These are phyloP conservation scores for Mus spicilegus DNA, from an alignment of 2,113 vertebrate genomes.

Conservation along the genomic window DNA sequence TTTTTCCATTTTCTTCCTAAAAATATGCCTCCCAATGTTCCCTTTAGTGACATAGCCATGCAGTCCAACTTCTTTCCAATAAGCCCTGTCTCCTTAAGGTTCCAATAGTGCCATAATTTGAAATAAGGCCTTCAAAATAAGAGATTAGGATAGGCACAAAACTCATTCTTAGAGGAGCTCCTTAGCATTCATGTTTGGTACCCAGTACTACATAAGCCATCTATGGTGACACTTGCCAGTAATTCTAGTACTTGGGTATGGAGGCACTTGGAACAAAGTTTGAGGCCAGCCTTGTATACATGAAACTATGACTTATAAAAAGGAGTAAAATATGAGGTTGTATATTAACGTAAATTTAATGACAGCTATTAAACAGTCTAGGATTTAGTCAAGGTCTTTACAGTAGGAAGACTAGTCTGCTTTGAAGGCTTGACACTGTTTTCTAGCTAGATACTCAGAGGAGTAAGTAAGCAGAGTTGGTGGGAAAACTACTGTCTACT, in stretches of 20 bases:
- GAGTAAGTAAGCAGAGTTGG: not conserved
- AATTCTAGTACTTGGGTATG: not conserved
- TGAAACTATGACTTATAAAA: not conserved
- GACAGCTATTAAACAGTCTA: not conserved
- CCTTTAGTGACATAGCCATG: not conserved
- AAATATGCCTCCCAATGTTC: not conserved
- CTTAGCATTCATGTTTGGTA: not conserved
- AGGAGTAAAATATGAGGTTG: not conserved
- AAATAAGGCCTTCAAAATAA: not conserved
- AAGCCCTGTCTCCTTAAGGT: not conserved
- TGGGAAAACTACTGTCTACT: not conserved
- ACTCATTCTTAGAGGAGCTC: not conserved
- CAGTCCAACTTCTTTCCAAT: not conserved
- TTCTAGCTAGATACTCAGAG: not conserved
- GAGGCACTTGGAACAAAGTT: not conserved
- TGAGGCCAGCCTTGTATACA: not conserved
- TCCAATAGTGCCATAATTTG: not conserved
- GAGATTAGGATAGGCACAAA: not conserved
- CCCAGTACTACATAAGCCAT: not conserved
- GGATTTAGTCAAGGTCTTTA: not conserved
- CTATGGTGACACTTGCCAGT: too few relatives aligned
- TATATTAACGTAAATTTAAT: not conserved
- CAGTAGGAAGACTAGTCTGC: not conserved
- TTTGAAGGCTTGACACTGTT: not conserved
- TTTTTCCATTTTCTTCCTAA: not conserved